Base-by-base conservation (phyloP, 2,888 invertebrate genomes). In the Nematopogon swammerdamellus region DNA sequence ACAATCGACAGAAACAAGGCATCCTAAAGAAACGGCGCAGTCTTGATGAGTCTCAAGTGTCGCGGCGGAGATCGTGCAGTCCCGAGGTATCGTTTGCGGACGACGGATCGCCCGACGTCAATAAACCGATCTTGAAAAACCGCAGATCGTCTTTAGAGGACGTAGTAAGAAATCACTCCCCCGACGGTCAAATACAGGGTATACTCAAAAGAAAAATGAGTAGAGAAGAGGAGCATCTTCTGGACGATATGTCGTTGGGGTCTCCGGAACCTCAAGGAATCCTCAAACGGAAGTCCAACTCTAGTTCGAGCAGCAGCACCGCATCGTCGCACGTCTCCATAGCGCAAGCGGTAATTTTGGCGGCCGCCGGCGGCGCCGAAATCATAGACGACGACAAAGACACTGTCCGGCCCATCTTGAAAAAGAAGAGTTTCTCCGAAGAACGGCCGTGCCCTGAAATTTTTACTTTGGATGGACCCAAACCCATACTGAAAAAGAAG, bases 401-500 rank as follows among this genome's bases (percentile, higher is more conserved):
- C 59, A 65, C 65, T 1, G 86, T 91, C 0, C 83, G 86, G 58
- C 92, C 92, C 2, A 93, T 93, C 58, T 72, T 93, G 11, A 93
- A 93, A 71, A 89, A 91, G 71, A 92, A 92, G 63, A 88, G 88
- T 60, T 85, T 87, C 59, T 84, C 86, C 4, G 88, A 89, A 61
- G 88, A 89, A 62, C 68, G 82, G 54, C 76, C 86, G 18, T 81
- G 75, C 57, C 72, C 70, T 48, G 83, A 84, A 57, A 67, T 74
- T 50, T 57, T 63, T 45, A 66, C 68, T 6, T n/a, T n/a, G n/a
- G 81, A 80, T 50, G 80, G 80, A 36, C 86, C 88, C 0, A 87
- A 82, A 67, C 93, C 94, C 3, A 94, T 94, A 60, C 67, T 94
- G 42, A 94, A 94, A 71, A 95, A 95, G 74, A 93, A 94, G 66